A percentile compares a stretch with the other conserved stretches of the same genome.
Conservation (phyloP, 2,113 vertebrate species). For the Tachuris rubrigastra region DNA sequence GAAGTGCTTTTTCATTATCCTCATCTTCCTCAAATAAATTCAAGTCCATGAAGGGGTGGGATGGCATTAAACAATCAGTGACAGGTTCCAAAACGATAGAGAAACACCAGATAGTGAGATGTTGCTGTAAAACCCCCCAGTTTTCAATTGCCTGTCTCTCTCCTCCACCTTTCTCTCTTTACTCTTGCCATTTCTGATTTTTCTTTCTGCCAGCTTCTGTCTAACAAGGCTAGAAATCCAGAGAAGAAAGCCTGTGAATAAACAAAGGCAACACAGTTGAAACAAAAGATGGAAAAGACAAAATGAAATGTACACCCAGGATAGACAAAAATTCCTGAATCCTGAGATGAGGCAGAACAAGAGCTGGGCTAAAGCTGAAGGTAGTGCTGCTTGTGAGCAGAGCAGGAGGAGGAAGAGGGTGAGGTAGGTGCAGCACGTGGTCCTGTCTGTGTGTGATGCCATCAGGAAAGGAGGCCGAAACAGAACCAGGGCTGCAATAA, state of each 20-base stretch:
- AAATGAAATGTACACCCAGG: not conserved
- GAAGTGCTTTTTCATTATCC: not conserved
- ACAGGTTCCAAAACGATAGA: not conserved
- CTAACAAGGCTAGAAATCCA: slow-evolving; percentile 1
- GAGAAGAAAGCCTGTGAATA: slow-evolving; percentile 6
- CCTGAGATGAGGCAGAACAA: not conserved
- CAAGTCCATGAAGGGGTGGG: not conserved
- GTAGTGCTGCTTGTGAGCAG: not conserved
- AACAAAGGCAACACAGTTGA: not conserved
- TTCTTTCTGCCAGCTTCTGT: slow-evolving; percentile 54
- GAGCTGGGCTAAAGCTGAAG: not conserved
- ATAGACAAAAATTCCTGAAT: not conserved
- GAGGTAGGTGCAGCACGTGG: not conserved
- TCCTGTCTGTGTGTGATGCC: not conserved
- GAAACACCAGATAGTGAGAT: not conserved
- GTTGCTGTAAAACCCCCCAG: not conserved
- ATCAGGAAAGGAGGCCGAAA: not conserved
- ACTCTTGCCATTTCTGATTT: slow-evolving; percentile 32
- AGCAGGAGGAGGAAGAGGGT: slow-evolving; percentile 14
- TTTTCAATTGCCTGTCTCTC: not conserved
- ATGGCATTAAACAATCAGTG: not conserved
- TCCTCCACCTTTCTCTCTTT: not conserved
- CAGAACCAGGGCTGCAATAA: not conserved
- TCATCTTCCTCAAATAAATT: not conserved
- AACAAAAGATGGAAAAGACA: slow-evolving; percentile 1